Evolutionary conservation across 1,140 invertebrate species (phyloP), one percentile per base, ranked within the genome.

Genomic region (Gonioctena quinquepunctata): DNA sequence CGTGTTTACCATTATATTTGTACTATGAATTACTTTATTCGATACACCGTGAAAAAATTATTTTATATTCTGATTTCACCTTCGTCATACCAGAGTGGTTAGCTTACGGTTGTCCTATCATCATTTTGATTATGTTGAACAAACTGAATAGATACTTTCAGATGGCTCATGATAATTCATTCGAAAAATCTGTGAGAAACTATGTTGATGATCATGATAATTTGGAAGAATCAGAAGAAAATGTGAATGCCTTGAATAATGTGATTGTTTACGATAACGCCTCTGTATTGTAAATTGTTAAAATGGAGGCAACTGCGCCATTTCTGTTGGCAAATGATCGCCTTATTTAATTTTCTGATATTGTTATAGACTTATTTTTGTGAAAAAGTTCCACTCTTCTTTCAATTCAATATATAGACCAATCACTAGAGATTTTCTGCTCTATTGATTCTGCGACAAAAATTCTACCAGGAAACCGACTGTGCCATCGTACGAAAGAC

Each of bases 141-240:
- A 59, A 21, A 19, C 19, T n/a, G 27, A 66, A 70, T 48, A 70
- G 66, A 66, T 27, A 70, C 48, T 70, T 65, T 23, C 56, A 60
- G 22, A 65, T 70, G 68, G 68, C 62, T 3, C 66, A 52, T 21
- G 21, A 26, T 7, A 66, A 16, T 18, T 42, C 54, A 7, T 65
- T 70, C 18, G 66, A 22, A 21, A 59, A 22, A 19, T 23, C 26
- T 13, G 54, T 59, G 4, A 56, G 33, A 27, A 28, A 25, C 16
- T 70, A 70, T 22, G 60, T 18, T 23, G 49, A 21, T 27, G 68
- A 19, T 3, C 16, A 61, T 0, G n/a, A 59, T 7, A 54, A 56
- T 25, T 50, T 64, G 49, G 68, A 49, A 2, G 61, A 61, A 18
- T 21, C 42, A 13, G 60, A 69, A 50, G 60, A 69, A 11, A 59